Evolutionary conservation across 2,113 vertebrate species (phyloP).

Genomic region (Gorilla gorilla): DNA sequence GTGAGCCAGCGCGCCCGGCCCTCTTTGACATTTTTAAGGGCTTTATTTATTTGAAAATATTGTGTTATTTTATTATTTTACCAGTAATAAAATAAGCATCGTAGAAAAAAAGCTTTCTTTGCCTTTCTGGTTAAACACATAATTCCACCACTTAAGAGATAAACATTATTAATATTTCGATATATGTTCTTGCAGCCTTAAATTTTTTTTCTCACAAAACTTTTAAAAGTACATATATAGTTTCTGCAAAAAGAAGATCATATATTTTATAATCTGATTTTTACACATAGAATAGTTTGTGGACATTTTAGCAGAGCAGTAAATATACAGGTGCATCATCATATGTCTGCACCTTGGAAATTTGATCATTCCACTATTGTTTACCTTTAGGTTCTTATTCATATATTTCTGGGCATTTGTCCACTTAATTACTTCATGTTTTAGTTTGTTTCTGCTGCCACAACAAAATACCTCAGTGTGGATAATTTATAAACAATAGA

Average conservation of each 20-base stretch:
- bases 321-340: not conserved
- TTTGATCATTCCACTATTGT: slow-evolving; percentile 4
- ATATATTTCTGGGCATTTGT: not conserved
- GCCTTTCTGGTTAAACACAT: not conserved
- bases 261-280: slow-evolving; percentile 15
- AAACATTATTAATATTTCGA: slow-evolving; percentile 10
- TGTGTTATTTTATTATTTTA: not conserved
- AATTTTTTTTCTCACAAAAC: not conserved
- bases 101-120: not conserved
- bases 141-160: not conserved
- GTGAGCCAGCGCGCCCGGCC: no score
- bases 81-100: not conserved
- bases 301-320: not conserved
- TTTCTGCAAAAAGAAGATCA: not conserved
- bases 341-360: not conserved
- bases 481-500: not conserved
- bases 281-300: not conserved
- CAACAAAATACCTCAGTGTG: not conserved
- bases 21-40: not conserved
- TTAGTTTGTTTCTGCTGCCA: not conserved
- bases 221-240: not conserved
- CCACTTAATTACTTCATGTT: not conserved
- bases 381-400: not conserved
- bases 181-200: not conserved
- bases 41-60: slow-evolving; percentile 2